Evolutionary conservation across 37 sponge, comb jelly and placozoan species (phyloP).

Genomic region (Spongilla lacustris): DNA sequence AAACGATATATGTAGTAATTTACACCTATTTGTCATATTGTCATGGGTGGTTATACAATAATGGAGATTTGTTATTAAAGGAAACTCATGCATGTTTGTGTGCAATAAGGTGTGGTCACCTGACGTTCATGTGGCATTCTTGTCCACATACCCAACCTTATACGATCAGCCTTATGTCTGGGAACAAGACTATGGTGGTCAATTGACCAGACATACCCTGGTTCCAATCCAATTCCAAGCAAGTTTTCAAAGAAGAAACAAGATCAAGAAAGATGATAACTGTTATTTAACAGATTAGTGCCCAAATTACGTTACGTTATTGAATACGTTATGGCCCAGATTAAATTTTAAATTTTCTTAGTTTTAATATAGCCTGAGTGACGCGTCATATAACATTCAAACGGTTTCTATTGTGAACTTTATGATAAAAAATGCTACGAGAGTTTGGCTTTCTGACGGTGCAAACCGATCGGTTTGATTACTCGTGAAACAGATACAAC

Average conservation of each 20-base stretch:
- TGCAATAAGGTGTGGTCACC: conserved; percentile 1
- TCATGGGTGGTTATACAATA: too few species aligned
- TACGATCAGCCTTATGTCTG: conserved; percentile 1
- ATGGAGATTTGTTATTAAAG: not conserved
- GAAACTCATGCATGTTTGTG: conserved; percentile 1
- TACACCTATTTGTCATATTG: conserved; percentile 1
- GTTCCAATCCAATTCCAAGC: conserved; percentile 1
- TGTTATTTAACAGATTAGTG: too few species aligned
- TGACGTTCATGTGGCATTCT: conserved; percentile 1
- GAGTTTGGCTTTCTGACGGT: too few species aligned
- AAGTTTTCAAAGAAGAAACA: conserved; percentile 1
- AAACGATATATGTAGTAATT: not conserved
- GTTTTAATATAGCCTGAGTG: too few species aligned
- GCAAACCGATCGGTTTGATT: too few species aligned
- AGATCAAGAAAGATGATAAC: conserved; percentile 1
- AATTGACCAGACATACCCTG: conserved; percentile 1
- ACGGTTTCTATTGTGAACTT: too few species aligned
- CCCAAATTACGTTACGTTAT: too few species aligned
- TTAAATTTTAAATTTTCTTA: too few species aligned
- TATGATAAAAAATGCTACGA: too few species aligned
- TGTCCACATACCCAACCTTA: not conserved
- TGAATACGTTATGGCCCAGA: too few species aligned
- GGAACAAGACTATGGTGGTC: conserved; percentile 1
- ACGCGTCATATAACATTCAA: too few species aligned
- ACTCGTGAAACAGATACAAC: too few species aligned